Base-by-base conservation (phyloP, 2,113 vertebrate species). In the Sinocyclocheilus anophthalmus region DNA sequence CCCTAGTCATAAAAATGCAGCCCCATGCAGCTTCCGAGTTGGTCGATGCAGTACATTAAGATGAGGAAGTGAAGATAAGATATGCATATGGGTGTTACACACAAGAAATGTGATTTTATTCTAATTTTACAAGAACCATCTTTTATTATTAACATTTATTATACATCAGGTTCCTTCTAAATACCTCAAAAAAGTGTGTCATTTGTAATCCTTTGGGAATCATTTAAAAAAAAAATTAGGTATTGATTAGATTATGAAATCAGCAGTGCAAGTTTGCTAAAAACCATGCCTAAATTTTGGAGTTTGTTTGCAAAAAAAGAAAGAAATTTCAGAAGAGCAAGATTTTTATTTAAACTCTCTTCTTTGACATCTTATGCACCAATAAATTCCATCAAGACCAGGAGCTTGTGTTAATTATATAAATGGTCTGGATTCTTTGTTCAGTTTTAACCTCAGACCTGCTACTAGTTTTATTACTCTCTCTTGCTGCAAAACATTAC, bases 1-100 rank as follows among this genome's bases (percentile, higher is more conserved):
- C 72, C 78, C 89, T 89, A 91, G 93, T 94, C 92, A 94, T 94
- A 93, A 94, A 94, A 94, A 92, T 91, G 90, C 92, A 93, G 88
- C 92, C 90, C 88, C 87, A 87, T 87, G 88, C 90, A 91, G 88
- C 88, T 89, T 84, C 78, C 55, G 72, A 85, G 79, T 82, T 33
- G 84, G 88, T 86, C 70, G 87, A 80, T 75, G 53, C 67, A 89
- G 69, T 53, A 88, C 91, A 92, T 90, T 61, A 80, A 42, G 69
- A 75, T 48, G 9, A 11, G 24, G 42, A 72, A 84, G 7, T n/a
- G n/a, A 42, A 42, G 55, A 77, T 50, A 30, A 39, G 30, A 30
- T 61, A 26, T 80, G 77, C 63, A 73, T 72, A 24, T n/a, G 61
- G 39, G 69, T 75, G 33, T 33, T 9, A 16, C 3, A 42, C 48